A percentile compares a stretch with the other conserved stretches of the same genome.
phyloP scores from a whole-genome alignment of 2,888 invertebrate species.

The Cerastis leucographa region DNA sequence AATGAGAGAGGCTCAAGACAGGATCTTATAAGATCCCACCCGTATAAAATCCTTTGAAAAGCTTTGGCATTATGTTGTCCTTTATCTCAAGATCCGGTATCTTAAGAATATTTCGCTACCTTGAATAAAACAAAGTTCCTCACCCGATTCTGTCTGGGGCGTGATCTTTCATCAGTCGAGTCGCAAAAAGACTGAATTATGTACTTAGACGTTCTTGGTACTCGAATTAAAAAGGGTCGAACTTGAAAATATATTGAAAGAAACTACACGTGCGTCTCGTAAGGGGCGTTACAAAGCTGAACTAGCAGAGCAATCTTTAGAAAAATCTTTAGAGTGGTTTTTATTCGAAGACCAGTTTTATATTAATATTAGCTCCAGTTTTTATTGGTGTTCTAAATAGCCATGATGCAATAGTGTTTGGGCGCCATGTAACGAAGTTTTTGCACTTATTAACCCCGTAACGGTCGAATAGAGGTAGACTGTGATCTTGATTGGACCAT shows the following conservation, averaged over 20 bases:
- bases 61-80: slow-evolving; percentile 11
- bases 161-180: background rate
- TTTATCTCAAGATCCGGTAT: slow-evolving; percentile 19
- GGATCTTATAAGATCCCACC: slow-evolving; percentile 18
- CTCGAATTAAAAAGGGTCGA: slow-evolving; percentile 7
- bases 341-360: slow-evolving; percentile 22
- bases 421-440: slow-evolving; percentile 3
- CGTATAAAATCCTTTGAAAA: slow-evolving; percentile 29
- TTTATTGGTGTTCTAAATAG: slow-evolving; percentile 27
- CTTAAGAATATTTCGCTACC: slow-evolving; percentile 13
- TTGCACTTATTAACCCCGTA: slow-evolving; percentile 18
- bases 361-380: slow-evolving; percentile 21
- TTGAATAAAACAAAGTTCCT: slow-evolving; percentile 19
- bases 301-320: background rate
- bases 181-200: slow-evolving; percentile 10
- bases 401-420: slow-evolving; percentile 34
- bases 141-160: background rate
- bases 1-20: slow-evolving; percentile 13
- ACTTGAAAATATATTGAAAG: slow-evolving; percentile 8
- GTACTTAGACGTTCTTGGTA: background rate
- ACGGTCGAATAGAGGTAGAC: slow-evolving; percentile 21
- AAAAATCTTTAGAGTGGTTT: slow-evolving; percentile 17
- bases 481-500: slow-evolving; percentile 32
- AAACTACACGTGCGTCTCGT: background rate
- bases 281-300: slow-evolving; percentile 9